Conservation (phyloP, 2,113 vertebrate genomes). For the Paraplagusia blochii region DNA sequence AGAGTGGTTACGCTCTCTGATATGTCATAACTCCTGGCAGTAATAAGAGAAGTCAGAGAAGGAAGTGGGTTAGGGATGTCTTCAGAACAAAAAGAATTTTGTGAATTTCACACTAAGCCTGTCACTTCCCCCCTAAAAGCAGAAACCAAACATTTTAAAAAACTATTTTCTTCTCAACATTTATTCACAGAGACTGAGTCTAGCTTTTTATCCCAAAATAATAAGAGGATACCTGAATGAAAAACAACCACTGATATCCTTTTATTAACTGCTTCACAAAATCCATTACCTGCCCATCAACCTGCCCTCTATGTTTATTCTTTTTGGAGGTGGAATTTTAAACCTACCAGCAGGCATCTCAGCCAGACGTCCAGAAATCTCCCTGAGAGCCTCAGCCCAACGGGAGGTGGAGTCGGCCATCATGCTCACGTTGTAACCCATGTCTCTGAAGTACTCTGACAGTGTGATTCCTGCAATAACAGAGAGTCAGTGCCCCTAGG, state of each 20-base stretch:
- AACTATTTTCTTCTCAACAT: neutral
- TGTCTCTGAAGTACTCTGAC: slow-evolving; percentile 97
- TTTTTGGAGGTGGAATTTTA: neutral
- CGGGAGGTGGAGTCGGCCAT: slow-evolving; percentile 98
- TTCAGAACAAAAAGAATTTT: neutral
- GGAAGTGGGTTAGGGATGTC: neutral
- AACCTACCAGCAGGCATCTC: slow-evolving; percentile 96
- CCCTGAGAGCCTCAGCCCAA: slow-evolving; percentile 96
- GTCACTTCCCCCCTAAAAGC: neutral
- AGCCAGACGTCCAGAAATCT: slow-evolving; percentile 95
- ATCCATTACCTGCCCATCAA: neutral
- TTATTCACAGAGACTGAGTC: neutral
- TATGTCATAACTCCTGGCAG: neutral
- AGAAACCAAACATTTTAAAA: neutral
- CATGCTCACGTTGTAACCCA: slow-evolving; percentile 99
- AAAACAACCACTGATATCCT: neutral
- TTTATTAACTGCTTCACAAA: neutral
- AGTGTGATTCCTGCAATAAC: slow-evolving; percentile 87
- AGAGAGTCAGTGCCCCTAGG: slow-evolving; percentile 8
- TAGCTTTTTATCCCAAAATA: neutral
- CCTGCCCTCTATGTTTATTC: neutral
- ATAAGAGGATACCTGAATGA: neutral
- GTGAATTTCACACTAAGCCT: neutral
- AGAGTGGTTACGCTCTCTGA: too few relatives aligned
- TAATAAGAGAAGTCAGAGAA: neutral